Evolutionary conservation across 2,113 vertebrate genomes (phyloP), one percentile per base, ranked within the genome.

Genomic region (Megaceryle maxima): DNA sequence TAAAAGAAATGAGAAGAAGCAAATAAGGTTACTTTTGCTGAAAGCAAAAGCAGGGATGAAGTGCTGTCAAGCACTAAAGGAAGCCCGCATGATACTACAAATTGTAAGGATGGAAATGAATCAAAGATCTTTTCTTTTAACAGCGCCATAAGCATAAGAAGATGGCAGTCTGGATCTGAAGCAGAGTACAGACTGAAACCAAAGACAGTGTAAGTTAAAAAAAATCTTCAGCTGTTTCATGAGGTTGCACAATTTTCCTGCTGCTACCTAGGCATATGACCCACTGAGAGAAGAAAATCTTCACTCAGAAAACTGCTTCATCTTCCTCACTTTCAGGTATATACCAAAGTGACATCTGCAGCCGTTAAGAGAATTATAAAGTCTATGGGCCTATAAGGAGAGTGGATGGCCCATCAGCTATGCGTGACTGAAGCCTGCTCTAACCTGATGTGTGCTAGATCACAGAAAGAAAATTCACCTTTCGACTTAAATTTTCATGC

Each of bases 151-250:
- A 43, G 26, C 33, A 7, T 15, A 78, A 50, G 41, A 7, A 3
- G 14, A 35, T 60, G 75, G 29, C 28, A 57, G 29, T 33, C 31
- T 24, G 8, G 11, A 91, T 7, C 37, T 3, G 1, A 41, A 60
- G 26, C 1, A 33, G 24, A 0, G 0, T 1, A 75, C 29, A 81
- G 56, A 43, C 44, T 87, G 43, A 90, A 83, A 78, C 11, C 43
- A 66, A 5, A 15, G 29, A 35, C 9, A 83, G 19, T 1, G 0
- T 5, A 51, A 63, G 24, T 76, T 74, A 2, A 13, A 41, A 66
- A 57, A 62, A 57, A 55, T 3, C 2, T 26, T n/a, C 19, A 21
- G 16, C 5, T 55, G 55, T 50, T 60, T 51, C 25, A 93, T 69
- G 16, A 51, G 59, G 17, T 16, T 68, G 25, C 25, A 14, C 21